Base-by-base conservation (phyloP, 2,113 vertebrate species). In the Ursus arctos region DNA sequence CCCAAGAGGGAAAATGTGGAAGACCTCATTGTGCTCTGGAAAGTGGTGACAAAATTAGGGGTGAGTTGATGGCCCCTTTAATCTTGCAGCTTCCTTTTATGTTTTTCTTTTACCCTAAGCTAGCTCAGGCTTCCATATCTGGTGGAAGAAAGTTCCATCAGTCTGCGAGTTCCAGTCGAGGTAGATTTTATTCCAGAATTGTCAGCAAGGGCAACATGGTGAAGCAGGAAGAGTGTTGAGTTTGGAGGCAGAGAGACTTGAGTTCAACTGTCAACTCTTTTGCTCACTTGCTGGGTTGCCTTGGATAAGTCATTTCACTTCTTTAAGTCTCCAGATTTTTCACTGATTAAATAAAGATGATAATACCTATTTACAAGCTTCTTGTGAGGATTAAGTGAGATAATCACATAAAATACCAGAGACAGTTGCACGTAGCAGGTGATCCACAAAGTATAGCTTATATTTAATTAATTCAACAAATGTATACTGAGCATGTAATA, bases 401-500 rank as follows among this genome's bases (percentile, higher is more conserved):
- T 61, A 61, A 69, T 85, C 26, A 77, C 26, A 79, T 80, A 76
- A 80, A 71, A 61, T n/a, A 72, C 18, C n/a, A 81, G 51, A 65
- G 53, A 92, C 4, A 47, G 76, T 49, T 47, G 57, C 40, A 76
- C 15, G 47, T 33, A 47, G 21, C 36, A 53, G 33, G 15, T 63
- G 14, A 63, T 89, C 28, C 89, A 43, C 40, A 55, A 89, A 53
- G 22, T 65, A 26, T 71, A 61, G n/a, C 51, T 88, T 49, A 28
- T 87, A 51, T 88, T 91, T 67, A 72, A 57, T 88, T 92, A 95
- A 84, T 85, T 43, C 33, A 72, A 72, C 53, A 61, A 85, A 61
- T 79, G 49, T n/a, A 31, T 83, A 53, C 36, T 65, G 65, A 93
- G 36, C 19, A 24, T 61, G 51, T 40, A 84, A 31, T 53, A 55